phyloP scores from a whole-genome alignment of 2,797 vertebrate genomes.

The Etheostoma nigrum region DNA sequence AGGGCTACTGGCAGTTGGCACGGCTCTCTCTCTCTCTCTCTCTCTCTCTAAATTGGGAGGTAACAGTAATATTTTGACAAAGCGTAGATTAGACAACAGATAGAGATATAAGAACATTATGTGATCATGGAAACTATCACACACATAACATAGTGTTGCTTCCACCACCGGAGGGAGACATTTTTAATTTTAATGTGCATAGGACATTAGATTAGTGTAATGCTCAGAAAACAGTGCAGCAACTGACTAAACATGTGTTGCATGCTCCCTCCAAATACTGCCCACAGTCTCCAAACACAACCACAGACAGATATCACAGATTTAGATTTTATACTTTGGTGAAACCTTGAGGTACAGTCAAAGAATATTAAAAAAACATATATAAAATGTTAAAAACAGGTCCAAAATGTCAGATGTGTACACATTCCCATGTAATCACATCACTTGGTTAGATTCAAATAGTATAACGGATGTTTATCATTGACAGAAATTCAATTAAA shows the following conservation, averaged over 20 bases:
- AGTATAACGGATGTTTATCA: background rate
- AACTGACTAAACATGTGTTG: constrained; percentile 10
- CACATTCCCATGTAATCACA: background rate
- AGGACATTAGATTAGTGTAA: constrained; percentile 3
- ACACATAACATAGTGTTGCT: background rate
- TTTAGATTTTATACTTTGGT: background rate
- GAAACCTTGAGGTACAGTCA: background rate
- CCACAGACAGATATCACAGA: background rate
- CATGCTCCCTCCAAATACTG: background rate
- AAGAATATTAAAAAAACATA: background rate
- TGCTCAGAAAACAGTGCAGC: constrained; percentile 4
- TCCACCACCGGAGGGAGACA: constrained; percentile 76
- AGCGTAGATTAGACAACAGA: background rate
- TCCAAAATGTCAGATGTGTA: background rate
- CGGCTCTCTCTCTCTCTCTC: background rate
- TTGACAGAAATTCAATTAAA: background rate
- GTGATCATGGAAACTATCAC: background rate
- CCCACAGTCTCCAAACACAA: background rate
- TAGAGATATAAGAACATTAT: background rate
- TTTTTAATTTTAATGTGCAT: constrained; percentile 20
- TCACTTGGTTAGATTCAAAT: background rate
- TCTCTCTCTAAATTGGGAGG: background rate
- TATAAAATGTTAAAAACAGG: background rate
- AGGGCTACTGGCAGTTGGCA: constrained; percentile 40
- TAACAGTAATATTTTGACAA: constrained; percentile 4